Base-by-base conservation (phyloP, 2,113 vertebrate species). In the Heteronetta atricapilla region DNA sequence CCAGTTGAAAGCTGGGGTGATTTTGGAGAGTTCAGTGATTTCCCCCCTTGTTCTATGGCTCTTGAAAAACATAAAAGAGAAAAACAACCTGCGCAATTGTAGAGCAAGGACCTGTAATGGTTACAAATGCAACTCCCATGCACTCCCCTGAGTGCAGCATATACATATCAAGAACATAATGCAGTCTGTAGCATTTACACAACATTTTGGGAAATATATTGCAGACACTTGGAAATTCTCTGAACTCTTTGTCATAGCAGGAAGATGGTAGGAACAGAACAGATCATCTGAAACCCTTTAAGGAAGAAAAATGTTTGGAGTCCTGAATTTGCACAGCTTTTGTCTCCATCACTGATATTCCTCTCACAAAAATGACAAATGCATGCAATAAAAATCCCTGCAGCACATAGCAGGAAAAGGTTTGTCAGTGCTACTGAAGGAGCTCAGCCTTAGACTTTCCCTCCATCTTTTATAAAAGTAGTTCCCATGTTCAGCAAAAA, bases 381-480 rank as follows among this genome's bases (percentile, higher is more conserved):
- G 15, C 0, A 7, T 44, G 79, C 4, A 0, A 67, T 6, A 75
- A 79, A 79, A 88, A 80, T 68, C 68, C 29, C 16, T 0, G 1
- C 0, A 2, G 76, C 34, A 56, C 17, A 7, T 11, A 36, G 85
- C 79, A 86, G 77, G 53, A 86, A 81, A 85, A 76, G 59, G 29
- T 22, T 50, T 64, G 58, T 55, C 76, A 86, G 84, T 48, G 74
- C 20, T 77, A 40, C 73, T 52, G 19, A 69, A 81, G 55, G 44
- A 91, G 62, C 46, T 67, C 56, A 0, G 0, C 21, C 69, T 82
- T 74, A 33, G 78, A 82, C 36, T 0, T 0, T 13, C 28, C n/a
- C 60, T 68, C 25, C 60, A 72, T 21, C 52, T 78, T 85, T 70
- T 13, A 40, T 2, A 50, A 70, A 74, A 94, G 60, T 13, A 78